Evolutionary conservation across 2,113 vertebrate genomes (phyloP), one percentile per base, ranked within the genome.

Genomic region (Solea senegalensis): DNA sequence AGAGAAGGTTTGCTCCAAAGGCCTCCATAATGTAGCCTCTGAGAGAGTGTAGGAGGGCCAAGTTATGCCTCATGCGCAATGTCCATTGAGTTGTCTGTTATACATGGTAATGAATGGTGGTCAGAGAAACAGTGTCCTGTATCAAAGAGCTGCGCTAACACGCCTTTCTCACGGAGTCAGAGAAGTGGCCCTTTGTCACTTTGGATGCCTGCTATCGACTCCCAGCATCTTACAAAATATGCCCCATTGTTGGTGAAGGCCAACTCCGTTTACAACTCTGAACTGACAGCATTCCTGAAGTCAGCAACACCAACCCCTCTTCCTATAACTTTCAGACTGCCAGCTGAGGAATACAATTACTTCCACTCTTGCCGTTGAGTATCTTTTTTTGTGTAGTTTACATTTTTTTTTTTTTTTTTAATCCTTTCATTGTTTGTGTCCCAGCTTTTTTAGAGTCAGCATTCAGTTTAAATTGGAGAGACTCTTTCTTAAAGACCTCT

Each of bases 31-130:
- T 82, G 56, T 77, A 65, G 74, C 11, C 80, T 75, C 64, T 81
- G 59, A 82, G 66, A 82, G 76, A 21, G 66, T 74, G 86, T 90
- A 77, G 96, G 96, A 95, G 94, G 84, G 92, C 89, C 87, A 61
- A 93, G 94, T 92, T 94, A 94, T 97, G 96, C 95, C 95, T 93
- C 94, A 94, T 93, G 94, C 94, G 94, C 90, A 90, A 70, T 91
- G 94, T 95, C 95, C 95, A 96, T 97, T 97, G 94, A 97, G 91
- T 93, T 90, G 88, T 78, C 93, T 95, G 95, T 96, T 95, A 94
- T 94, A 92, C 94, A 94, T 95, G 94, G 93, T 95, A 95, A 95
- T 95, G 94, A 97, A 96, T 95, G 95, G 92, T 89, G 90, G 92
- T 95, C 94, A 94, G 94, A 95, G 96, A 94, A 95, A 94, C 93